Conservation (phyloP, 2,888 invertebrate species). For the Crematogaster levior region DNA sequence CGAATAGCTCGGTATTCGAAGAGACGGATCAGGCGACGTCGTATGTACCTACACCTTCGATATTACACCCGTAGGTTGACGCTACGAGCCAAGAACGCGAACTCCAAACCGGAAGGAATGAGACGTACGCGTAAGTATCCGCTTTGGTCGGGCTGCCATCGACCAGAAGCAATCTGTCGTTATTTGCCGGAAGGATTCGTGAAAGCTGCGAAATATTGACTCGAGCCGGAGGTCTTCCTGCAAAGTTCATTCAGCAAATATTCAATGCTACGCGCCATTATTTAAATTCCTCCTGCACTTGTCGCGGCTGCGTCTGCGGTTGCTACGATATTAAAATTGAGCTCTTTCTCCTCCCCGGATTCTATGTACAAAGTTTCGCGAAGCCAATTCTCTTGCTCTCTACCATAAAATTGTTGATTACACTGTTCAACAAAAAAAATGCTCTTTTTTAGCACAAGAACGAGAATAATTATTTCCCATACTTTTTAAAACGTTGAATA, state of each 20-base stretch:
- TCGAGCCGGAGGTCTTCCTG: constrained; percentile 16
- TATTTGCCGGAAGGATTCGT: constrained; percentile 73
- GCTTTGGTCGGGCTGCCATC: constrained; percentile 60
- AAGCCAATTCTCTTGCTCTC: not conserved
- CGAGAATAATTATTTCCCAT: too few species aligned
- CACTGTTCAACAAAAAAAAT: too few species aligned
- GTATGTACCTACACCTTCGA: constrained; percentile 70
- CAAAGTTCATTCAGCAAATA: constrained; percentile 43
- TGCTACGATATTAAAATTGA: constrained; percentile 27
- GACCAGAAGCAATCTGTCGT: constrained; percentile 64
- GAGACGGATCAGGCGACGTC: constrained; percentile 73
- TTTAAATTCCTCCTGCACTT: constrained; percentile 36
- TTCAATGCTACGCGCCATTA: constrained; percentile 24
- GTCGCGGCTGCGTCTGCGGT: constrained; percentile 2
- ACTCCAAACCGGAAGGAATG: constrained; percentile 60
- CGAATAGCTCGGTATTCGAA: constrained; percentile 60
- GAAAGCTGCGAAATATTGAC: constrained; percentile 73
- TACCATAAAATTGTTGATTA: not conserved
- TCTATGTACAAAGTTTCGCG: not conserved
- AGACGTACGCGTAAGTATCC: constrained; percentile 62
- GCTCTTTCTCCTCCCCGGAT: not conserved
- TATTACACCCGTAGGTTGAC: constrained; percentile 66
- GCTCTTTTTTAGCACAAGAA: not conserved
- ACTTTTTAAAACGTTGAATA: too few species aligned
- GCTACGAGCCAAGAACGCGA: constrained; percentile 49